These are phyloP conservation scores for Cryptocheilus praepositus DNA, from an alignment of 2,888 invertebrate species.

Conservation along the genomic window DNA sequence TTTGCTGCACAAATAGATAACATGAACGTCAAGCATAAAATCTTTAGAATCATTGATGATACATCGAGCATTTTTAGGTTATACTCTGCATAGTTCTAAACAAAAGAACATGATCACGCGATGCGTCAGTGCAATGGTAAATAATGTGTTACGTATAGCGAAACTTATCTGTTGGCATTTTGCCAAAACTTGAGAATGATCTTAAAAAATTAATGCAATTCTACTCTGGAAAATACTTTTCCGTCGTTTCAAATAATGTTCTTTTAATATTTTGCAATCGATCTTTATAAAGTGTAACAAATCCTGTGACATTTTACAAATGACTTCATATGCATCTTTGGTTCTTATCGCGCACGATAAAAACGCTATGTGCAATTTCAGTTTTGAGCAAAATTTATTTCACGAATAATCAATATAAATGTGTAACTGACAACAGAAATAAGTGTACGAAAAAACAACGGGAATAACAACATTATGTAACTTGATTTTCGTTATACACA, in stretches of 20 bases:
- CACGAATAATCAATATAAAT: too few species aligned
- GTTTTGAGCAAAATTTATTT: too few species aligned
- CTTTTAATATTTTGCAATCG: too few species aligned
- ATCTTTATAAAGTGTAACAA: too few species aligned
- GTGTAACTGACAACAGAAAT: too few species aligned
- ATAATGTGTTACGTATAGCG: neutral
- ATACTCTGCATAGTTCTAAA: conserved; percentile 8
- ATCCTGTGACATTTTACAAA: too few species aligned
- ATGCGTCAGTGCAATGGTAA: neutral
- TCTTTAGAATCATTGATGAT: conserved; percentile 2
- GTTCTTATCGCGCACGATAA: too few species aligned
- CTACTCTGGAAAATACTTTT: neutral
- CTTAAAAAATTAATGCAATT: neutral
- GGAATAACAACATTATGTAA: too few species aligned
- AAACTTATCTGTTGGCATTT: neutral
- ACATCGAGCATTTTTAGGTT: conserved; percentile 39
- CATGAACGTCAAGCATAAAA: conserved; percentile 25
- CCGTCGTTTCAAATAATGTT: too few species aligned
- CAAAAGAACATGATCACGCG: neutral
- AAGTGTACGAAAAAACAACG: too few species aligned
- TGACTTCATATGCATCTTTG: too few species aligned
- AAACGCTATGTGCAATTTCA: too few species aligned
- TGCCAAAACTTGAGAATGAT: neutral
- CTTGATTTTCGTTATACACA: conserved; percentile 47
- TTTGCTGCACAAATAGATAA: conserved; percentile 14